Percentiles rank a stretch among this genome's conserved stretches.
phyloP scores from a whole-genome alignment of 2,113 vertebrate genomes.

The Ophiodon elongatus region DNA sequence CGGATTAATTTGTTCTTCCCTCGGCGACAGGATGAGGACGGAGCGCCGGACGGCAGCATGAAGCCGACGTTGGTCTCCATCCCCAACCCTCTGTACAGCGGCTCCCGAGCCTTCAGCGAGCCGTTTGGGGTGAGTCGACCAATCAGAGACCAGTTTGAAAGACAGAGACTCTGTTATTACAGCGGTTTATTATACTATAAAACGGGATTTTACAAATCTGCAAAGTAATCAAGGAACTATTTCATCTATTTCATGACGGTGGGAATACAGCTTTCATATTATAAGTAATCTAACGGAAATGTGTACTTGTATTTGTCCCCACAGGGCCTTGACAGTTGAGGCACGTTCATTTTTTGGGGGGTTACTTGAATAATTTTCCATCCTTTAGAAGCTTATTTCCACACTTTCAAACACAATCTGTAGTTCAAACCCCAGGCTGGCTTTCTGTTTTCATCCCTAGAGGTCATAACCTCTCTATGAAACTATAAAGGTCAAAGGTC shows the following conservation, averaged over 20 bases:
- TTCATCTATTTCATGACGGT: too few species aligned
- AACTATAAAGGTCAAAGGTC: neutral
- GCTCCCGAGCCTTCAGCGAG: conserved; percentile 81
- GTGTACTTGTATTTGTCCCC: neutral
- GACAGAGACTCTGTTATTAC: neutral
- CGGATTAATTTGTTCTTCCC: conserved; percentile 27
- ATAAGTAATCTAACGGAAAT: neutral
- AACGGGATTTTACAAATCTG: too few species aligned
- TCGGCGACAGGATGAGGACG: conserved; percentile 81
- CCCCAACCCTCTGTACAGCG: conserved; percentile 89
- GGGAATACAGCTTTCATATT: too few species aligned
- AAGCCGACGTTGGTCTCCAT: conserved; percentile 87
- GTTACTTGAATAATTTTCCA: too few species aligned
- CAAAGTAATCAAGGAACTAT: too few species aligned
- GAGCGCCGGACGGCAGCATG: conserved; percentile 49
- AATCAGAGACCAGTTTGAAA: neutral
- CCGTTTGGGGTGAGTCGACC: conserved; percentile 85
- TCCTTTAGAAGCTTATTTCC: neutral
- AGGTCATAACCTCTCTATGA: neutral
- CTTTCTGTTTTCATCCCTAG: neutral
- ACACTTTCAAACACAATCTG: neutral
- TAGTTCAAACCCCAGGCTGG: neutral
- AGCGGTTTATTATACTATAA: neutral
- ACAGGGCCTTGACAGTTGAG: too few species aligned
- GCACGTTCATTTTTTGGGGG: too few species aligned